Percentiles rank a stretch among this genome's conserved stretches.
Conservation (phyloP, 2,888 invertebrate species). For the Phytoseiulus persimilis region DNA sequence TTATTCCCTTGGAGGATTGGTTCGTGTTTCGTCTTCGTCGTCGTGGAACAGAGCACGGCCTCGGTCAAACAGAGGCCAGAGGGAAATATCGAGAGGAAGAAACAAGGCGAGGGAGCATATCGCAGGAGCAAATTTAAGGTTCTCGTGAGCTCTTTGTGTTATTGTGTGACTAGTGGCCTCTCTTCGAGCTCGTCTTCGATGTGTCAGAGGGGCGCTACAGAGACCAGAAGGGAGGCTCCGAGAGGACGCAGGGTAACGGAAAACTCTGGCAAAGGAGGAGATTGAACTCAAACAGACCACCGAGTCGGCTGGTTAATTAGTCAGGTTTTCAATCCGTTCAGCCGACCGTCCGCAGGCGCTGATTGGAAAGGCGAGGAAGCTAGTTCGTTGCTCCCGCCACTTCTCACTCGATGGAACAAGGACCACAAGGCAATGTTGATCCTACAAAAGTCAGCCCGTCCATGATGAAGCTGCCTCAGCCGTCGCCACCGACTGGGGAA, state of each 20-base stretch:
- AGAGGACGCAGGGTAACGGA: neutral
- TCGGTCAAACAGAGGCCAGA: neutral
- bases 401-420: neutral
- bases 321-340: neutral
- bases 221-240: neutral
- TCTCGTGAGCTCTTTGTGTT: neutral
- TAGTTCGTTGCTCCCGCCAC: neutral
- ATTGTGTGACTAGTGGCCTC: neutral
- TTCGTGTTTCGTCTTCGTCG: neutral
- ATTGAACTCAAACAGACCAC: neutral
- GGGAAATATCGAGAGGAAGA: neutral
- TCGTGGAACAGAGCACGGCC: neutral
- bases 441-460: neutral
- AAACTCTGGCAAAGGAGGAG: too few relatives aligned
- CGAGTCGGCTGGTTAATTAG: neutral
- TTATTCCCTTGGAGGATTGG: neutral
- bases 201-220: neutral
- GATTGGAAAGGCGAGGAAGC: neutral
- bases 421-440: neutral
- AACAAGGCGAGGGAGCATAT: neutral
- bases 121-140: neutral
- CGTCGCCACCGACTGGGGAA: neutral
- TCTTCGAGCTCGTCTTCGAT: neutral
- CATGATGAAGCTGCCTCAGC: neutral
- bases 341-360: neutral